These are phyloP conservation scores for Thymelicus sylvestris DNA, from an alignment of 2,888 invertebrate species.

Conservation along the genomic window DNA sequence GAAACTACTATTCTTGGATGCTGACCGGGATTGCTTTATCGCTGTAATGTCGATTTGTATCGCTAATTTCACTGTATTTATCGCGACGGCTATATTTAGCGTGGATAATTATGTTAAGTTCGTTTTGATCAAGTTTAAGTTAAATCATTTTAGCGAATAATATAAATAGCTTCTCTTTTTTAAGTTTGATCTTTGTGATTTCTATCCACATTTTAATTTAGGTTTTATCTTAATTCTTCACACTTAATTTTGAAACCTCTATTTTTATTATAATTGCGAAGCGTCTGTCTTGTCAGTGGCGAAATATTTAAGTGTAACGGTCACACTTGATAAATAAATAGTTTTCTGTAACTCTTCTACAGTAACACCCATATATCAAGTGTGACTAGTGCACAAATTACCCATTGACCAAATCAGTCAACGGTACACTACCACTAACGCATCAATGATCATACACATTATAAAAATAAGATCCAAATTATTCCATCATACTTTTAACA, in stretches of 20 bases:
- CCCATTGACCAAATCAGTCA: too few species aligned
- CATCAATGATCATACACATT: too few species aligned
- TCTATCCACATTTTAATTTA: not conserved
- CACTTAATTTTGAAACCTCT: too few species aligned
- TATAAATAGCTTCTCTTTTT: not conserved
- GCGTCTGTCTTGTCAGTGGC: too few species aligned
- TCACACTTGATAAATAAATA: too few species aligned
- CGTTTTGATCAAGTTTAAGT: slow-evolving; percentile 33
- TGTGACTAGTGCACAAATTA: too few species aligned
- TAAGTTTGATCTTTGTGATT: not conserved
- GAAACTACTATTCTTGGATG: slow-evolving; percentile 27
- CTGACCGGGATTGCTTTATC: slow-evolving; percentile 22
- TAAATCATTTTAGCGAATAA: not conserved
- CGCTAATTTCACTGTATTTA: slow-evolving; percentile 29
- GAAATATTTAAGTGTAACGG: too few species aligned
- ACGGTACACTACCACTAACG: too few species aligned
- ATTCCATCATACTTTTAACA: slow-evolving; percentile 12
- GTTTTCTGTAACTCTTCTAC: too few species aligned
- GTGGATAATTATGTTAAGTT: slow-evolving; percentile 38
- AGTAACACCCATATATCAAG: too few species aligned
- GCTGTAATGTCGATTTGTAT: slow-evolving; percentile 20
- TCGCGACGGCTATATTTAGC: slow-evolving; percentile 29
- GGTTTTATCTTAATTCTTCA: too few species aligned
- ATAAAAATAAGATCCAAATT: not conserved
- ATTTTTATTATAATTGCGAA: too few species aligned